Evolutionary conservation across 2,888 invertebrate species (phyloP), one percentile per base, ranked within the genome.

Genomic region (Apodemia hepburni): DNA sequence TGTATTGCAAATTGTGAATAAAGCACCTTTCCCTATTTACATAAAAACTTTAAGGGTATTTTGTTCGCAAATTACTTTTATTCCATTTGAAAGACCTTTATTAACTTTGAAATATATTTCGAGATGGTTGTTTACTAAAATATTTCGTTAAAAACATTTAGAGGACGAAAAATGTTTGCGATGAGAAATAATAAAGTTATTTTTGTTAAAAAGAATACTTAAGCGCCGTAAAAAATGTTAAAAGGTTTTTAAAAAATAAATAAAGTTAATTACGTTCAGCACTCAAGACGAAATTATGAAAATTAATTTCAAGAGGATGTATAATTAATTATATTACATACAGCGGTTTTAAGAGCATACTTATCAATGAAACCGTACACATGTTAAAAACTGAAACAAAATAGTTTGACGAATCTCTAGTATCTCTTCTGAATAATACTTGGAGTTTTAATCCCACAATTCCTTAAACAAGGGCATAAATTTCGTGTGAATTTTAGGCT

Each of bases 1-100:
- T 90, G 89, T 90, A 84, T 87, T 87, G 85, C 85, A 90, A 90
- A 89, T 89, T 89, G 85, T 83, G 85, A 82, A 79, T 81, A 83
- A 84, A 83, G 80, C 79, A 82, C 80, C 80, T 81, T 85, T 86
- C 79, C 84, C 81, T 87, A 87, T 89, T 87, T 86, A 85, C 85
- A 88, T 87, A 86, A 87, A 84, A 87, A 83, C 77, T 85, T 86
- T 73, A 70, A 69, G 65, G 75, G 80, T 81, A 82, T 83, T 86
- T 85, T 80, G 80, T 81, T 81, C 76, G 78, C 74, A 82, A 85
- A 87, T 84, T 81, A 84, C 82, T 85, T 85, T 84, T 80, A 79
- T 77, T 85, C 81, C 78, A 74, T 78, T 81, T 64, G 58, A 65
- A 63, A 65, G 68, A 64, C 64, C 66, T 66, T 65, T 68, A 69